Base-by-base conservation (phyloP, 1,140 invertebrate genomes). In the Whitmania pigra region DNA sequence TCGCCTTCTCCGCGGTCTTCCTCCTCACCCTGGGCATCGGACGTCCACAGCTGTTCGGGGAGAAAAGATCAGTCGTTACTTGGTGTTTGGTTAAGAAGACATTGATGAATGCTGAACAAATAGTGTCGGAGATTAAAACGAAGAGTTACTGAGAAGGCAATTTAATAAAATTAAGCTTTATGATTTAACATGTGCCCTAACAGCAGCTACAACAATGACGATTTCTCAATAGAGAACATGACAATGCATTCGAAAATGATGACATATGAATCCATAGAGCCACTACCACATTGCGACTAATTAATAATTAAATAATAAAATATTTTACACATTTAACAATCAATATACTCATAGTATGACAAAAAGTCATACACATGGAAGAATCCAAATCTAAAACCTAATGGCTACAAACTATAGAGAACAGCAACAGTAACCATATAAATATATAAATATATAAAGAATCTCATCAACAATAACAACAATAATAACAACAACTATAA, bases 1-100 rank as follows among this genome's bases (percentile, higher is more conserved):
- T 70, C 69, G 6, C 69, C 69, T 40, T 36, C 69, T n/a, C 36
- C 69, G 43, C 69, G 69, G 43, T 70, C 69, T 13, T 70, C 69
- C 9, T 70, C 69, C 43, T 70, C 69, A 2, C 22, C 31, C 27
- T 70, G 69, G 69, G 25, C 49, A 29, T 70, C 69, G 5, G 69
- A 70, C 13, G 69, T 70, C 69, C 69, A 70, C 18, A 70, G 69
- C 69, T 70, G 69, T n/a, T 18, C 9, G 20, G 18, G 57, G 11
- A 63, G 22, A 25, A 63, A 63, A 25, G 9, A 63, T 25, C 57
- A 7, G 18, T 36, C 31, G 6, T 36, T 36, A 36, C 6, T 6
- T 3, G 2, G 31, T 2, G 6, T 6, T 36, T 6, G 31, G 6
- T n/a, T n/a, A 36, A 36, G 31, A 36, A 36, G 6, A 36, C 31